phyloP scores from a whole-genome alignment of 2,888 invertebrate genomes.

The Erebia aethiops region DNA sequence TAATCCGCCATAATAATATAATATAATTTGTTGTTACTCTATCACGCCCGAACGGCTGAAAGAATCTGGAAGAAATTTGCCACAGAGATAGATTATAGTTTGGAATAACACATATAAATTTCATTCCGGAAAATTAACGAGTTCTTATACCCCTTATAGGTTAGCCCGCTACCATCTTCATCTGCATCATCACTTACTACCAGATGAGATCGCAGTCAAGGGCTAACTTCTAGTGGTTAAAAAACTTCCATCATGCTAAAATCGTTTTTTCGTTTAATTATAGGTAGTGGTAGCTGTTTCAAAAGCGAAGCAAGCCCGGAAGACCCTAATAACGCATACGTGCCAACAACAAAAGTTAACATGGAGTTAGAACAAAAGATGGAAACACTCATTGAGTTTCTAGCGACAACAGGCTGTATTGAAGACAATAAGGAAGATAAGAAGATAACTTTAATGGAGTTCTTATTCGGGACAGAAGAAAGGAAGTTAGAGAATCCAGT shows the following conservation, averaged over 20 bases:
- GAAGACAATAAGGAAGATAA: constrained; percentile 67
- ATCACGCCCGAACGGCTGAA: no score
- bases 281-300: constrained; percentile 68
- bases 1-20: no score
- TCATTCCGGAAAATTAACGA: no score
- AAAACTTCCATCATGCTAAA: not conserved
- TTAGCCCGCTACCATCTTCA: no score
- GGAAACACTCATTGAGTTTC: constrained; percentile 77
- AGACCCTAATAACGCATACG: constrained; percentile 46
- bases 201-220: no score
- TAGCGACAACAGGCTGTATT: constrained; percentile 74
- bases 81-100: no score
- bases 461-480: constrained; percentile 72
- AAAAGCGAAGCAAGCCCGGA: constrained; percentile 71
- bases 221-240: no score
- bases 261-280: not conserved
- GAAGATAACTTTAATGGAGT: constrained; percentile 78
- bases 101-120: no score
- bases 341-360: constrained; percentile 64
- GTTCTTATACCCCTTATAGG: no score
- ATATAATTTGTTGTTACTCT: no score
- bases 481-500: constrained; percentile 56
- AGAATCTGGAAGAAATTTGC: no score
- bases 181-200: no score
- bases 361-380: constrained; percentile 75